Evolutionary conservation across 1,140 invertebrate genomes (phyloP), one percentile per base, ranked within the genome.

Genomic region (Lucilia sericata): DNA sequence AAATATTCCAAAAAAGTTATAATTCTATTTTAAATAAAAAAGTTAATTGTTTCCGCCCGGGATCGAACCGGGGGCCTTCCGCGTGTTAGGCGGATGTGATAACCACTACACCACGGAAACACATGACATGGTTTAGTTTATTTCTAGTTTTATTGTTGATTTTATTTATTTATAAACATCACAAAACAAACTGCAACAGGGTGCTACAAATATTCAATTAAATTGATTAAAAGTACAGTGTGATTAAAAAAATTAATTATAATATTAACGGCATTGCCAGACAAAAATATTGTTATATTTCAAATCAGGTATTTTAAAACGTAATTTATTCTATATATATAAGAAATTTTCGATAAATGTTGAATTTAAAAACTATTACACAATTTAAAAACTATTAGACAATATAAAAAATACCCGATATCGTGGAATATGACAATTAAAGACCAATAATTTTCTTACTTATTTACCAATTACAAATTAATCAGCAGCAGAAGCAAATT

Each of bases 81-180:
- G 89, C 87, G 85, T 91, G 89, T 91, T 91, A 91, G 89, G 89
- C 89, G 90, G 89, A 91, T 91, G 89, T 91, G 89, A 91, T 91
- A 91, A 91, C 89, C 89, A 88, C 89, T 89, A 90, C 89, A 90
- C 89, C 89, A 90, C 89, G 89, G 89, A 90, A 90, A 89, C 89
- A 85, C 30, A 36, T 78, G 75, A 5, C 4, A 0, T 17, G 30
- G 0, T 0, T 60, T 14, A 3, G 55, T 60, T 60, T 60, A 60
- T 17, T 17, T n/a, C 2, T 0, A 12, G n/a, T 60, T 60, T 60
- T 60, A 42, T 42, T 42, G 55, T 60, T 14, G 0, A 5, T n/a
- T 1, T 60, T 0, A 60, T 60, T 42, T 42, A 7, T 42, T 42
- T n/a, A 3, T 60, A n/a, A 60, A 7, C 5, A 17, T 2, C 55